Evolutionary conservation across 2,797 vertebrate genomes (phyloP).

Genomic region (Ataeniobius toweri): DNA sequence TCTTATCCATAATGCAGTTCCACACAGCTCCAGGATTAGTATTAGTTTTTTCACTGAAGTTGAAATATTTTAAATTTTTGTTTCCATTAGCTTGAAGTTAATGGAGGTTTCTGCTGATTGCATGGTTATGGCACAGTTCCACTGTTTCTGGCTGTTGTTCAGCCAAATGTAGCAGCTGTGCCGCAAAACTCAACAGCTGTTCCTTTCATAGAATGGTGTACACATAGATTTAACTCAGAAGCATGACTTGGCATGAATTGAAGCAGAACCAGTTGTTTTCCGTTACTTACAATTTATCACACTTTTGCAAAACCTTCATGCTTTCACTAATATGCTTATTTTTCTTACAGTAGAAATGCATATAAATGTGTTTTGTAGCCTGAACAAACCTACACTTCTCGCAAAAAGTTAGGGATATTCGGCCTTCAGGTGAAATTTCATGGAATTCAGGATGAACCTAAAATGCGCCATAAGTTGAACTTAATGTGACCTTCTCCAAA

Average conservation of each 20-base stretch:
- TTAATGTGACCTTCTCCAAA: no score
- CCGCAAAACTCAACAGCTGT: neutral
- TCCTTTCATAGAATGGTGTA: neutral
- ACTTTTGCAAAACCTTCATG: neutral
- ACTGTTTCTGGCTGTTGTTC: constrained; percentile 1
- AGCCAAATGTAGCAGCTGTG: neutral
- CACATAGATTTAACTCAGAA: neutral
- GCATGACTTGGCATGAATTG: constrained; percentile 4
- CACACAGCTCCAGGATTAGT: neutral
- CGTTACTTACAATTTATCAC: neutral
- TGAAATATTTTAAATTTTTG: neutral
- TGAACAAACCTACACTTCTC: neutral
- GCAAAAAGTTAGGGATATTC: no score
- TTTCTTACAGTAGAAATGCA: neutral
- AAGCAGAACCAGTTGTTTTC: constrained; percentile 1
- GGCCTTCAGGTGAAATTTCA: no score
- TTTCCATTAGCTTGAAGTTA: neutral
- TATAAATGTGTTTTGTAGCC: neutral
- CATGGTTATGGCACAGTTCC: constrained; percentile 1
- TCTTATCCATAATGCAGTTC: neutral
- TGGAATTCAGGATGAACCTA: no score
- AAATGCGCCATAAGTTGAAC: no score
- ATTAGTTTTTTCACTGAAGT: neutral
- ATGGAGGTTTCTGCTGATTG: neutral
- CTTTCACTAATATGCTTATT: neutral